phyloP scores from a whole-genome alignment of 1,140 invertebrate species.

The Sipha flava region DNA sequence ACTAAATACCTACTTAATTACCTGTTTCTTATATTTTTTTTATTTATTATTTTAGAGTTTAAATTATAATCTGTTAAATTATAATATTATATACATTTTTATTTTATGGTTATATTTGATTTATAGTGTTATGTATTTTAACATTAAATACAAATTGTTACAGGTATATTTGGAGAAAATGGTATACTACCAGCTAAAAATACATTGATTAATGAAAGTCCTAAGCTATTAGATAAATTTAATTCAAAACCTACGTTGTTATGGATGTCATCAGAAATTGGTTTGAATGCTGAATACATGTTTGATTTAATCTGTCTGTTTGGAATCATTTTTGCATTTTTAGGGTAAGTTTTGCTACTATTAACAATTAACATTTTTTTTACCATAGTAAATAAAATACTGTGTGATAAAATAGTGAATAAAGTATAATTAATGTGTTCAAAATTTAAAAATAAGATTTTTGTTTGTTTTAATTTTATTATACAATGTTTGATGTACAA shows the following conservation, averaged over 20 bases:
- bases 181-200: conserved; percentile 63
- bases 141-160: no score
- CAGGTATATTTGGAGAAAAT: conserved; percentile 72
- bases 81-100: not conserved
- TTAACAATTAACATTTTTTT: no score
- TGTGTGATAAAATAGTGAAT: no score
- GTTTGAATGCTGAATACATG: conserved; percentile 58
- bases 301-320: conserved; percentile 62
- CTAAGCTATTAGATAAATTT: conserved; percentile 45
- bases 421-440: not conserved
- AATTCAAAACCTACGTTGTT: conserved; percentile 60
- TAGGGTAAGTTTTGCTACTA: conserved; percentile 49
- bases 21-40: no score
- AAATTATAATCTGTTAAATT: not conserved
- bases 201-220: conserved; percentile 45
- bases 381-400: no score
- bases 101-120: not conserved
- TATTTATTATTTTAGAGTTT: no score
- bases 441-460: not conserved
- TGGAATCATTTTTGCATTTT: conserved; percentile 58
- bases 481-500: not conserved
- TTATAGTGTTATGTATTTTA: not conserved
- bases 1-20: no score
- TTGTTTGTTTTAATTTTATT: not conserved
- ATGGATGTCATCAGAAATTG: conserved; percentile 59